Percentiles rank a stretch among this genome's conserved stretches.
phyloP scores from a whole-genome alignment of 1,140 invertebrate genomes.

The Drosophila sturtevanti region DNA sequence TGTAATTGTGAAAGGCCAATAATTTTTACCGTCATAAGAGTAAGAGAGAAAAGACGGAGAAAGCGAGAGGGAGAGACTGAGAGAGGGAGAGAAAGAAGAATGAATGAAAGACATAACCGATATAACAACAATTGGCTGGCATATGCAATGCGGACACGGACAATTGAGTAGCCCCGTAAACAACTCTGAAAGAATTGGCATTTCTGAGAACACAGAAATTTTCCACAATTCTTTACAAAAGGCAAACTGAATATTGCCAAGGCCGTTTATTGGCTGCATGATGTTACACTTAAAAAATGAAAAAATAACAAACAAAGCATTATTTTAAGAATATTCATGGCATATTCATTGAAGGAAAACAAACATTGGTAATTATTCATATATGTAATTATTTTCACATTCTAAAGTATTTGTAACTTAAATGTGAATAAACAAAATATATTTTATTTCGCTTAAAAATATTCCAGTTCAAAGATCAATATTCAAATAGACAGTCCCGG shows the following conservation, averaged over 20 bases:
- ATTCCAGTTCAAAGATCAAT: too few relatives aligned
- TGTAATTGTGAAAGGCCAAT: constrained; percentile 56
- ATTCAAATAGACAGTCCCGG: too few relatives aligned
- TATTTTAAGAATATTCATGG: too few relatives aligned
- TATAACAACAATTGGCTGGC: constrained; percentile 8
- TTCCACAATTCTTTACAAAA: not conserved
- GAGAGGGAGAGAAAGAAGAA: not conserved
- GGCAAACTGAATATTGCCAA: not conserved
- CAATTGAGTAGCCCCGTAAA: constrained; percentile 8
- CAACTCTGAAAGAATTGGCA: not conserved
- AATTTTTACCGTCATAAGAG: constrained; percentile 20
- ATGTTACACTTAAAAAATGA: not conserved
- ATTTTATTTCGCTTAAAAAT: too few relatives aligned
- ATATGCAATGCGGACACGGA: constrained; percentile 1
- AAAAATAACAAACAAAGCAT: too few relatives aligned
- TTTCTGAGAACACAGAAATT: not conserved
- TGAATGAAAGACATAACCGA: not conserved
- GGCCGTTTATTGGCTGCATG: not conserved
- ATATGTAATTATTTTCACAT: too few relatives aligned
- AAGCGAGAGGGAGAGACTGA: not conserved
- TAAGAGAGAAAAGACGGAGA: not conserved
- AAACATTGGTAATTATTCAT: too few relatives aligned
- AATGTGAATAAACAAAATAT: too few relatives aligned
- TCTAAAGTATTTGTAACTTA: too few relatives aligned
- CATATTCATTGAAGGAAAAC: too few relatives aligned